Evolutionary conservation across 1,140 invertebrate genomes (phyloP).

Genomic region (Chrysomallon squamiferum): DNA sequence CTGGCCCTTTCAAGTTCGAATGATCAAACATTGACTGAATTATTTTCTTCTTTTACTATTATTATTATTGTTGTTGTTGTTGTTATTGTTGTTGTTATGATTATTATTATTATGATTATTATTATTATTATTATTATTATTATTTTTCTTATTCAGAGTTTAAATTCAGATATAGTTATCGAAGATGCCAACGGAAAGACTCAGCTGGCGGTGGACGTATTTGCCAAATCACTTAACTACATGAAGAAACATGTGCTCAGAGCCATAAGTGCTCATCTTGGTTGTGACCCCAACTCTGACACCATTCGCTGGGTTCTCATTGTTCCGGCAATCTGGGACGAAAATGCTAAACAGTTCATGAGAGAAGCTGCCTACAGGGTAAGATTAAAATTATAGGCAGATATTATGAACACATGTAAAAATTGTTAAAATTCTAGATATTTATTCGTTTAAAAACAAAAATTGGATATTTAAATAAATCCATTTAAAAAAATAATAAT

Average conservation of each 20-base stretch:
- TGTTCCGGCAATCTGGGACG: constrained; percentile 58
- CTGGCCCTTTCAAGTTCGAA: no score
- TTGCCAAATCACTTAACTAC: constrained; percentile 49
- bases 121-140: not conserved
- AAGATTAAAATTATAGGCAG: no score
- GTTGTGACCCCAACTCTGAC: constrained; percentile 47
- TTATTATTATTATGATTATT: not conserved
- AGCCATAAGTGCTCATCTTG: constrained; percentile 37
- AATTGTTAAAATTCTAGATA: no score
- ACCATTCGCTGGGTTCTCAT: constrained; percentile 55
- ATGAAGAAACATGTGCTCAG: constrained; percentile 49
- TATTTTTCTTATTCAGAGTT: constrained; percentile 41
- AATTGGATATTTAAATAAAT: no score
- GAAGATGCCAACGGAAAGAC: constrained; percentile 49
- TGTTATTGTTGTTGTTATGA: not conserved
- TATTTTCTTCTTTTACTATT: not conserved
- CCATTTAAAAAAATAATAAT: no score
- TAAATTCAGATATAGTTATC: constrained; percentile 53
- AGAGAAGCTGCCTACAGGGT: constrained; percentile 54
- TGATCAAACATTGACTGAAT: no score
- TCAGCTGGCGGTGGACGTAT: constrained; percentile 51
- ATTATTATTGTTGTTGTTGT: not conserved
- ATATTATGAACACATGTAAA: no score
- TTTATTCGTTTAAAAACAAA: no score
- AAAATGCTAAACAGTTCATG: constrained; percentile 60